These are phyloP conservation scores for Saccopteryx leptura DNA, from an alignment of 2,113 vertebrate species.

Conservation along the genomic window DNA sequence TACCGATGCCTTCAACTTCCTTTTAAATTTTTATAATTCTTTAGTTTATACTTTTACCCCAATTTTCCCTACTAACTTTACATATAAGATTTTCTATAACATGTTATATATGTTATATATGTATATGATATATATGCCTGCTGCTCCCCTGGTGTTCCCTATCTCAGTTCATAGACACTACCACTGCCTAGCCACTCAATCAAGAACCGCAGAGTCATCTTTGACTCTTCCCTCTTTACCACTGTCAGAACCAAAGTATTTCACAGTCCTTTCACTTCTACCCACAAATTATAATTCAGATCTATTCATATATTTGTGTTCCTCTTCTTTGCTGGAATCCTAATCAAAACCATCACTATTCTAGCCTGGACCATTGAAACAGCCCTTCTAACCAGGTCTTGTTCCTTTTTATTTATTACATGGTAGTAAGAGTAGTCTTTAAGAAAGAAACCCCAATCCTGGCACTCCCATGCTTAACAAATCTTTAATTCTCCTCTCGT, in stretches of 20 bases:
- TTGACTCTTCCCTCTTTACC: not conserved
- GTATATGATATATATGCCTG: not conserved
- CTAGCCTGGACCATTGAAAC: not conserved
- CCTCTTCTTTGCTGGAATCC: not conserved
- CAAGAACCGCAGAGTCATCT: not conserved
- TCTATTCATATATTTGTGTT: not conserved
- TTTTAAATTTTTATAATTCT: slow-evolving; percentile 9
- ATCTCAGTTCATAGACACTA: not conserved
- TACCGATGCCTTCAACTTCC: not conserved
- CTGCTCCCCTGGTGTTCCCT: not conserved
- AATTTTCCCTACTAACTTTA: not conserved
- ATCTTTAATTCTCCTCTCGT: not conserved
- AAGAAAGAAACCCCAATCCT: not conserved
- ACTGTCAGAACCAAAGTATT: not conserved
- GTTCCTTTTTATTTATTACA: not conserved
- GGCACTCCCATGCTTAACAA: not conserved
- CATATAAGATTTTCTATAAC: not conserved
- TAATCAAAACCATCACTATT: slow-evolving; percentile 15
- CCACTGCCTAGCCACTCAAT: not conserved
- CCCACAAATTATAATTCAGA: not conserved
- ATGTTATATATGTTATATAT: not conserved
- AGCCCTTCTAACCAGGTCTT: not conserved
- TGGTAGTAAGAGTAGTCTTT: not conserved
- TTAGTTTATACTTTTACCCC: slow-evolving; percentile 1
- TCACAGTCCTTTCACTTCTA: not conserved